phyloP scores from a whole-genome alignment of 2,888 invertebrate genomes.

The Tryphoninae sp. region DNA sequence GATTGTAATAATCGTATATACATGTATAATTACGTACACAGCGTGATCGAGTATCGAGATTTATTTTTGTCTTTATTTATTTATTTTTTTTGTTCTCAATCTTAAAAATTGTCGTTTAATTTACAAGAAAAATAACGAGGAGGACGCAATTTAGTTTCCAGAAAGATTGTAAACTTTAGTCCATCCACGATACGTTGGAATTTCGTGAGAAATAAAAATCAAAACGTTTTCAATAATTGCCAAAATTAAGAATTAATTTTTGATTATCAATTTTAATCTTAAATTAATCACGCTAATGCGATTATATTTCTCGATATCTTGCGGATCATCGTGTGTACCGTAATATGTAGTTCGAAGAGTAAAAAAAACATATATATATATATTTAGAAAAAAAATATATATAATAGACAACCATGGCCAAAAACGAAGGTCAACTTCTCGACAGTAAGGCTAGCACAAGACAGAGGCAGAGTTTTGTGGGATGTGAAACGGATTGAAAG shows the following conservation, averaged over 20 bases:
- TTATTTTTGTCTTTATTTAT: constrained; percentile 66
- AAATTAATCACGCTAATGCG: constrained; percentile 36
- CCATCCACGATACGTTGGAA: too few relatives aligned
- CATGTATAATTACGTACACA: constrained; percentile 43
- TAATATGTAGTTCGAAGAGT: constrained; percentile 67
- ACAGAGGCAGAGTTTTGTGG: constrained; percentile 75
- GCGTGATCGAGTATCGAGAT: constrained; percentile 52
- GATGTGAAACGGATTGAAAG: constrained; percentile 66
- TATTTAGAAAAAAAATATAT: too few relatives aligned
- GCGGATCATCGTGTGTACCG: constrained; percentile 63
- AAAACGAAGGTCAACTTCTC: constrained; percentile 98
- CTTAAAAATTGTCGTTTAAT: too few relatives aligned
- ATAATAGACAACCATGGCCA: constrained; percentile 89
- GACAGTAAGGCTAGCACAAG: constrained; percentile 84
- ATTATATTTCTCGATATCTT: constrained; percentile 44
- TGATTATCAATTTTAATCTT: not conserved
- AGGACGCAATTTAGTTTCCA: too few relatives aligned
- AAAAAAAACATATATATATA: constrained; percentile 74
- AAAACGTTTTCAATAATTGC: too few relatives aligned
- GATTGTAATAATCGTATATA: constrained; percentile 58
- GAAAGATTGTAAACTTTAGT: too few relatives aligned
- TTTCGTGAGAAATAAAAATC: too few relatives aligned
- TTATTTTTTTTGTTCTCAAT: constrained; percentile 46
- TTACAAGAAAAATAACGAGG: too few relatives aligned
- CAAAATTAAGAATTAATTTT: not conserved